A percentile compares a stretch with the other conserved stretches of the same genome.
Evolutionary conservation across 2,888 invertebrate species (phyloP).

Genomic region (Ischnus inquisitorius): DNA sequence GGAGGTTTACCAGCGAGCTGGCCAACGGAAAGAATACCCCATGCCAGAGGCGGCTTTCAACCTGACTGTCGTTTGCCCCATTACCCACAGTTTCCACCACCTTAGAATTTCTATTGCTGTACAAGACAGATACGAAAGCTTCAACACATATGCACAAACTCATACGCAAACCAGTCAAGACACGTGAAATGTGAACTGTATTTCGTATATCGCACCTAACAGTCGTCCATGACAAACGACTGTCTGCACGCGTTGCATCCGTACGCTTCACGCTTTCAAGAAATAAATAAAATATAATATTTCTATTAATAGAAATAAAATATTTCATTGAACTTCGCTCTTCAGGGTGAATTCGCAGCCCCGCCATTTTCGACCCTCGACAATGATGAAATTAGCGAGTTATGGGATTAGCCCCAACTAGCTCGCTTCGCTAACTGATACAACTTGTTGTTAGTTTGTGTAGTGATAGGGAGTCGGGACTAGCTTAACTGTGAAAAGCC

Average conservation of each 20-base stretch:
- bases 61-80: slow-evolving; percentile 38
- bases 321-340: background rate
- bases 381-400: background rate
- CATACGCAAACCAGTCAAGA: slow-evolving; percentile 5
- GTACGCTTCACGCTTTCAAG: background rate
- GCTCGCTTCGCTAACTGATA: slow-evolving; percentile 4
- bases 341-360: background rate
- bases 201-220: slow-evolving; percentile 17
- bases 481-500: slow-evolving; percentile 28
- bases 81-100: slow-evolving; percentile 52
- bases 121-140: slow-evolving; percentile 2
- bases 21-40: slow-evolving; percentile 29
- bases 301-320: too few relatives aligned
- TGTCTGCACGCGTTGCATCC: background rate
- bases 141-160: slow-evolving; percentile 4
- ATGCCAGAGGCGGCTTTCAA: slow-evolving; percentile 28
- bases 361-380: background rate
- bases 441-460: slow-evolving; percentile 2
- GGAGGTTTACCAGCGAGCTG: slow-evolving; percentile 22
- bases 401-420: slow-evolving; percentile 30
- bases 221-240: slow-evolving; percentile 16
- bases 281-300: too few relatives aligned
- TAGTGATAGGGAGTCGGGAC: background rate
- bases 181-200: slow-evolving; percentile 31
- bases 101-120: slow-evolving; percentile 49